A percentile compares a stretch with the other conserved stretches of the same genome.
Conservation (phyloP, 2,113 vertebrate genomes). For the Phrynocephalus versicolor region DNA sequence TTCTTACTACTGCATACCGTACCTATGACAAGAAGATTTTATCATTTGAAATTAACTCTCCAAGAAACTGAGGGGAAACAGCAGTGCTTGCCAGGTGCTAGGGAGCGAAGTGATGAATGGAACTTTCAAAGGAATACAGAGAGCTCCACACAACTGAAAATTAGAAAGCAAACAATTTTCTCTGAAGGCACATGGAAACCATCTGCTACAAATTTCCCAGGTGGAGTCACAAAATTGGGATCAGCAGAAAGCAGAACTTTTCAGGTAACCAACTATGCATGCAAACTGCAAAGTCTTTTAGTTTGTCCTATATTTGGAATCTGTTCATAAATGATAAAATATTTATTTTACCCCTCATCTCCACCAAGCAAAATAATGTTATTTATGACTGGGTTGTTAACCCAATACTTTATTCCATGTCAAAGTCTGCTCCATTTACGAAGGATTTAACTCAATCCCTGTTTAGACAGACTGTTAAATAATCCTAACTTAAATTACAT, state of each 20-base stretch:
- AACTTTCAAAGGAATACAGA: slow-evolving; percentile 11
- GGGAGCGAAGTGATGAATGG: neutral
- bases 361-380: neutral
- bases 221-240: slow-evolving; percentile 4
- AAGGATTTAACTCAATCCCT: neutral
- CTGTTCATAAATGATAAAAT: neutral
- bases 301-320: neutral
- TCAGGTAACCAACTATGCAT: neutral
- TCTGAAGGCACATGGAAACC: slow-evolving; percentile 14
- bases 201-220: neutral
- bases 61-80: neutral
- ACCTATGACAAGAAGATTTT: neutral
- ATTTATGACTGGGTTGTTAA: neutral
- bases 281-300: neutral
- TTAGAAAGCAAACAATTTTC: neutral
- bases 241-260: slow-evolving; percentile 2
- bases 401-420: neutral
- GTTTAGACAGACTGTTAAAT: neutral
- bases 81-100: neutral
- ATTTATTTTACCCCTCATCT: neutral
- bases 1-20: neutral
- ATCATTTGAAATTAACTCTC: slow-evolving; percentile 10
- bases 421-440: neutral
- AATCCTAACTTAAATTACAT: neutral
- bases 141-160: neutral